Percentiles rank a stretch among this genome's conserved stretches.
These are phyloP conservation scores for Dyspetes luteomarginatus DNA, from an alignment of 2,888 invertebrate genomes.

Conservation along the genomic window DNA sequence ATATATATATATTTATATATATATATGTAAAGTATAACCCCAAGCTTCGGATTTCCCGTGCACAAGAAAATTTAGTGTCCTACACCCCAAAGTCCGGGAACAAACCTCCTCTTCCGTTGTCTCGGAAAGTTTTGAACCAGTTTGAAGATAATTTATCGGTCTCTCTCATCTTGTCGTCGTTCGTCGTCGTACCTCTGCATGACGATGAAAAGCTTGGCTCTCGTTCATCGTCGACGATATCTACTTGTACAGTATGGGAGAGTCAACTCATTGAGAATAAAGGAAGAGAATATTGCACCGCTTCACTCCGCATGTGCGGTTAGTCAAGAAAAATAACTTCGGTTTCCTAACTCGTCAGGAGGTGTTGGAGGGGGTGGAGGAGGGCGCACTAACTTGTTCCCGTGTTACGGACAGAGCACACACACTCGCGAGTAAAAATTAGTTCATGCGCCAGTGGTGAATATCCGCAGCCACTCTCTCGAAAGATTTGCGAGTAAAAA, in stretches of 20 bases:
- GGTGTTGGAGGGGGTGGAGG: too few species aligned
- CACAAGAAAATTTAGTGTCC: slow-evolving; percentile 57
- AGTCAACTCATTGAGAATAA: too few species aligned
- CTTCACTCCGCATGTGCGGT: too few species aligned
- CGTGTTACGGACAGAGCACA: neutral
- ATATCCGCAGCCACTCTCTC: slow-evolving; percentile 59
- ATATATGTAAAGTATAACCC: slow-evolving; percentile 50
- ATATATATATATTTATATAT: slow-evolving; percentile 10
- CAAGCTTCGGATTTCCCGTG: slow-evolving; percentile 49
- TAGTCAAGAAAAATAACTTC: too few species aligned
- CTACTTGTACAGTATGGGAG: too few species aligned
- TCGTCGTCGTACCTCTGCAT: slow-evolving; percentile 24
- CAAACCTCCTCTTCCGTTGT: slow-evolving; percentile 61
- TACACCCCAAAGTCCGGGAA: slow-evolving; percentile 36
- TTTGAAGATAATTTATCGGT: slow-evolving; percentile 63
- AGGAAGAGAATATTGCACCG: too few species aligned
- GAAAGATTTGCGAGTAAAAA: slow-evolving; percentile 1
- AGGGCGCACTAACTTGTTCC: slow-evolving; percentile 42
- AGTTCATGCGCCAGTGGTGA: slow-evolving; percentile 37
- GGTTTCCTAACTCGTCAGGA: too few species aligned
- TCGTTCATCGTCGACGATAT: slow-evolving; percentile 23
- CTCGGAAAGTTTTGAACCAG: slow-evolving; percentile 58
- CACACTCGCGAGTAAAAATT: slow-evolving; percentile 32
- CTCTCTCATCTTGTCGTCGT: slow-evolving; percentile 52
- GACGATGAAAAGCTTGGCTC: slow-evolving; percentile 6